Evolutionary conservation across 2,113 vertebrate species (phyloP).

Genomic region (Myiopsitta monachus): DNA sequence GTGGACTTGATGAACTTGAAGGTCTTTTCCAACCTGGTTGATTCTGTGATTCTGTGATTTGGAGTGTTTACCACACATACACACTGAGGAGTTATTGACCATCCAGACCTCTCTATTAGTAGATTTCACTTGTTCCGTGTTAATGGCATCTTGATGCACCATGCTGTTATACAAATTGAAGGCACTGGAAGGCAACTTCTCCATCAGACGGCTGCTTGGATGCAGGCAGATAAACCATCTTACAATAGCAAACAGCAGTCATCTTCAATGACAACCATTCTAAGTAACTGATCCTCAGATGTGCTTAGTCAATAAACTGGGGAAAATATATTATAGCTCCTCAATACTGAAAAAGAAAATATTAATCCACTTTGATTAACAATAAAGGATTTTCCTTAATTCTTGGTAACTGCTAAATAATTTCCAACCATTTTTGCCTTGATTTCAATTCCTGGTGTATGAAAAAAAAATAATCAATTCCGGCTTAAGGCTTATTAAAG

Average conservation of each 20-base stretch:
- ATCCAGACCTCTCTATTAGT: not conserved
- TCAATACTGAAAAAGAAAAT: not conserved
- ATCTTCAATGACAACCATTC: not conserved
- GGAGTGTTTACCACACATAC: not conserved
- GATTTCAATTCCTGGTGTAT: not conserved
- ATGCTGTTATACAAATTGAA: not conserved
- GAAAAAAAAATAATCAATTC: conserved; percentile 19
- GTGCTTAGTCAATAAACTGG: not conserved
- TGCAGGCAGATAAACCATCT: not conserved
- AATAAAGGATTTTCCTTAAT: conserved; percentile 3
- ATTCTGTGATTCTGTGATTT: not conserved
- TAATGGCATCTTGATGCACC: not conserved
- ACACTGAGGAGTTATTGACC: not conserved
- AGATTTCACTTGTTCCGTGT: not conserved
- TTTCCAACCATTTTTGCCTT: not conserved
- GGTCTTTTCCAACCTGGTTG: not conserved
- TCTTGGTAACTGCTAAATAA: conserved; percentile 18
- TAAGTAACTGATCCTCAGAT: not conserved
- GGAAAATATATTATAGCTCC: not conserved
- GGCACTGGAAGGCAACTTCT: not conserved
- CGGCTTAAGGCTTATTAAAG: conserved; percentile 33
- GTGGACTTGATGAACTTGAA: not conserved
- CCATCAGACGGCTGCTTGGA: not conserved
- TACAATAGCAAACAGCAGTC: not conserved
- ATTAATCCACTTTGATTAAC: conserved; percentile 4